A percentile compares a stretch with the other conserved stretches of the same genome.
Evolutionary conservation across 2,797 vertebrate species (phyloP).

Genomic region (Tragopan temminckii): DNA sequence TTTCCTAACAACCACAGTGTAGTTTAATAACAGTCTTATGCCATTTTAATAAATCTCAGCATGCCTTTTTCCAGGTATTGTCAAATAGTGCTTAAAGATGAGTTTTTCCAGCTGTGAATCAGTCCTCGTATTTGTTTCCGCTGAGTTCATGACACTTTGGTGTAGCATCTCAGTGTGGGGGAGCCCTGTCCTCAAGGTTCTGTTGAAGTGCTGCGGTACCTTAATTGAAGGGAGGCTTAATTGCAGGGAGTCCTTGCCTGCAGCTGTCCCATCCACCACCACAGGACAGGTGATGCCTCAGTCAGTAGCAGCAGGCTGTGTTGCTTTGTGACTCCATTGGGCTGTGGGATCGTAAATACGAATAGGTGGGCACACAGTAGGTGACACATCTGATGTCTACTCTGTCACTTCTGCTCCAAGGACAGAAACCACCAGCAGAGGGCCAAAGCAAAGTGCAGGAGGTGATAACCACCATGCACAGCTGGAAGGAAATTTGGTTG

Average conservation of each 20-base stretch:
- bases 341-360: accelerated
- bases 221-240: neutral
- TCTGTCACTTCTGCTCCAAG: neutral
- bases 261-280: neutral
- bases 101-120: slow-evolving; percentile 15
- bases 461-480: neutral
- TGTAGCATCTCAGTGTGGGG: neutral
- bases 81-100: slow-evolving; percentile 16
- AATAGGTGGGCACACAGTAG: neutral
- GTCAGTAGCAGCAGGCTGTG: neutral
- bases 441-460: neutral
- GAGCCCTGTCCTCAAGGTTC: neutral
- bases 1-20: slow-evolving; percentile 29
- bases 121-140: neutral
- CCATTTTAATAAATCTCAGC: neutral
- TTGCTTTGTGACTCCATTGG: neutral
- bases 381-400: accelerated
- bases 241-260: neutral
- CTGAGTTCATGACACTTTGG: neutral
- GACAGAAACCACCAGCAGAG: neutral
- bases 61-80: slow-evolving; percentile 51
- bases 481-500: neutral
- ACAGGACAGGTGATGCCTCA: neutral
- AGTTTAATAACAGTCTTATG: slow-evolving; percentile 14
- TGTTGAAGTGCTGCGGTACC: neutral